These are phyloP conservation scores for Nephrotoma flavescens DNA, from an alignment of 2,888 invertebrate genomes.

Conservation along the genomic window DNA sequence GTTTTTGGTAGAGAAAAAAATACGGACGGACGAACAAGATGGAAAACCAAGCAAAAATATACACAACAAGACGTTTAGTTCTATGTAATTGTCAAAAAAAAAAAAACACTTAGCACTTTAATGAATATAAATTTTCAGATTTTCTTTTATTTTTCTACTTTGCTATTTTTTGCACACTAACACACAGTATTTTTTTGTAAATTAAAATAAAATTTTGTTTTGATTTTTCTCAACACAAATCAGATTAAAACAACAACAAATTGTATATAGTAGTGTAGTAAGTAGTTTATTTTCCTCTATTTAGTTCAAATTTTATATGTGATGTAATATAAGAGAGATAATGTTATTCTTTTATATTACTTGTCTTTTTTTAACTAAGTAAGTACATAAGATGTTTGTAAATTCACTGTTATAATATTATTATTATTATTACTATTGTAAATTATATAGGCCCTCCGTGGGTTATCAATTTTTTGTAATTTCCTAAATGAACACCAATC, in stretches of 20 bases:
- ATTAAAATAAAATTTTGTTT: not conserved
- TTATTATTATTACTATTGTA: not conserved
- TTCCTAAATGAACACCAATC: not conserved
- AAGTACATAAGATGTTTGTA: not conserved
- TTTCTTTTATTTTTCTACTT: not conserved
- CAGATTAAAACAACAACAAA: not conserved
- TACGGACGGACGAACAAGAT: conserved; percentile 6
- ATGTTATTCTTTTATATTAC: not conserved
- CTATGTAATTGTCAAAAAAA: not conserved
- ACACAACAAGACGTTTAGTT: not conserved
- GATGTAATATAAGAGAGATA: not conserved
- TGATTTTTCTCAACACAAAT: not conserved
- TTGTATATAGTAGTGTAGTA: not conserved
- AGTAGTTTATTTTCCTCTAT: not conserved
- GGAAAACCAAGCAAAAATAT: conserved; percentile 5
- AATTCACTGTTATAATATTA: not conserved
- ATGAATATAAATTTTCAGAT: not conserved
- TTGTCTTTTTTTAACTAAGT: not conserved
- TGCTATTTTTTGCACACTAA: not conserved
- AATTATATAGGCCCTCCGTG: conserved; percentile 3
- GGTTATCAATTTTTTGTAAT: not conserved
- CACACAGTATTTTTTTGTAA: not conserved
- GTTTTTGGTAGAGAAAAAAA: conserved; percentile 9
- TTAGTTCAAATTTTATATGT: not conserved
- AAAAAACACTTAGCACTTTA: not conserved